A percentile compares a stretch with the other conserved stretches of the same genome.
Evolutionary conservation across 1,140 invertebrate genomes (phyloP).

Genomic region (Drosophila burlai): DNA sequence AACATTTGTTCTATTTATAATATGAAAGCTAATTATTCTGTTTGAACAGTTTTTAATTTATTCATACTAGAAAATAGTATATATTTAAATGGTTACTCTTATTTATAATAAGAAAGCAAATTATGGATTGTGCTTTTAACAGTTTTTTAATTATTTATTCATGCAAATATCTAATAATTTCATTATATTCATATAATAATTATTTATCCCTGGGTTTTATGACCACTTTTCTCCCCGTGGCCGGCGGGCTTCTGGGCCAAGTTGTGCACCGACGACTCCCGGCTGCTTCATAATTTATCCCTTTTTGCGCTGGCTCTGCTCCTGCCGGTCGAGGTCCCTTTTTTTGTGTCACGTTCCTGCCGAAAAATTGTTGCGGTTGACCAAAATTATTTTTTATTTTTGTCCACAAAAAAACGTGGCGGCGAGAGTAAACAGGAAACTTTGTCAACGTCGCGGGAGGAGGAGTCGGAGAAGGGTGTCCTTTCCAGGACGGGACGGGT

Average conservation of each 20-base stretch:
- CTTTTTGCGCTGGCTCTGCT: constrained; percentile 16
- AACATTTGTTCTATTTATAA: not conserved
- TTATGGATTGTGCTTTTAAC: too few species aligned
- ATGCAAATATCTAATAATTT: too few species aligned
- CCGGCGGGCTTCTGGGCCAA: constrained; percentile 14
- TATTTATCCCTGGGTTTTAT: not conserved
- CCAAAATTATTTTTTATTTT: constrained; percentile 68
- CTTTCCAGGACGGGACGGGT: not conserved
- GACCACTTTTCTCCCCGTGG: not conserved
- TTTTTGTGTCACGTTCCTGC: constrained; percentile 52
- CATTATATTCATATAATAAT: too few species aligned
- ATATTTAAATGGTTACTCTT: too few species aligned
- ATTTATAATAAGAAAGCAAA: too few species aligned
- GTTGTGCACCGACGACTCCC: constrained; percentile 12
- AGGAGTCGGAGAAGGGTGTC: not conserved
- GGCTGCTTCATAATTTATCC: constrained; percentile 59
- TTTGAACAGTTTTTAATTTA: too few species aligned
- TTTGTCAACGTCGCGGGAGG: constrained; percentile 58
- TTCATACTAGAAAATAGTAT: too few species aligned
- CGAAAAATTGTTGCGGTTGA: constrained; percentile 77
- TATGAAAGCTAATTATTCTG: too few species aligned
- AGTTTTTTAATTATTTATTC: too few species aligned
- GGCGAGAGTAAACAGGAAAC: constrained; percentile 47
- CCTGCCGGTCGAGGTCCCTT: constrained; percentile 4
- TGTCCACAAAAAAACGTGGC: constrained; percentile 11